Evolutionary conservation across 2,113 vertebrate species (phyloP).

Genomic region (Paedocypris sp.): DNA sequence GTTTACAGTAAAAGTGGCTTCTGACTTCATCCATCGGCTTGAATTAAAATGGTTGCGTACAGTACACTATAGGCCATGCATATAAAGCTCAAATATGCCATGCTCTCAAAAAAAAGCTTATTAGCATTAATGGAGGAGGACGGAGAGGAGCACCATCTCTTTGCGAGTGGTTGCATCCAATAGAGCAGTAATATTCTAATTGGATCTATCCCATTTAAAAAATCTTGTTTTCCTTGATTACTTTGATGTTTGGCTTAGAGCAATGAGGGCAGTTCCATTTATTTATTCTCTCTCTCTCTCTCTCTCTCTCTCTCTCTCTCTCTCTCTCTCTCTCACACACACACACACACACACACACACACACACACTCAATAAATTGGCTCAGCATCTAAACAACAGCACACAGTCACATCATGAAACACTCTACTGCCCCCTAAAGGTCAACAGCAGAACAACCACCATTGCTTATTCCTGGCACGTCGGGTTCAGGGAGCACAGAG

Average conservation of each 20-base stretch:
- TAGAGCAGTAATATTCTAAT: constrained; percentile 65
- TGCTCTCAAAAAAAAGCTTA: background rate
- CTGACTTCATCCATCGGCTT: background rate
- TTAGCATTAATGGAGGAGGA: constrained; percentile 9
- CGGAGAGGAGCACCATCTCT: constrained; percentile 3
- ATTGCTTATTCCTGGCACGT: constrained; percentile 45
- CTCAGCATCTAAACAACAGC: constrained; percentile 51
- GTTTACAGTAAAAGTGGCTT: background rate
- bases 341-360: constrained; percentile 48
- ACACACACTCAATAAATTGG: constrained; percentile 66
- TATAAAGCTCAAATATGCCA: background rate
- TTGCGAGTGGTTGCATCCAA: constrained; percentile 42
- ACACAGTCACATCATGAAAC: constrained; percentile 49
- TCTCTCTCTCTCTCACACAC: constrained; percentile 9
- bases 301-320: constrained; percentile 5
- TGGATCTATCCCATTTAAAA: constrained; percentile 67
- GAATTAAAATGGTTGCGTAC: background rate
- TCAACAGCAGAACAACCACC: constrained; percentile 6
- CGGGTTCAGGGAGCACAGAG: constrained; percentile 34
- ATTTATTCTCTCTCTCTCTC: constrained; percentile 41
- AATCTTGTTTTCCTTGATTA: constrained; percentile 72
- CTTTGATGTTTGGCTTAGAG: constrained; percentile 68
- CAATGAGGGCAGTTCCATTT: constrained; percentile 64
- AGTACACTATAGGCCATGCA: background rate
- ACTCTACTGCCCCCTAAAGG: constrained; percentile 66